Base-by-base conservation (phyloP, 2,888 invertebrate species). In the Chrysomela aeneicollis region DNA sequence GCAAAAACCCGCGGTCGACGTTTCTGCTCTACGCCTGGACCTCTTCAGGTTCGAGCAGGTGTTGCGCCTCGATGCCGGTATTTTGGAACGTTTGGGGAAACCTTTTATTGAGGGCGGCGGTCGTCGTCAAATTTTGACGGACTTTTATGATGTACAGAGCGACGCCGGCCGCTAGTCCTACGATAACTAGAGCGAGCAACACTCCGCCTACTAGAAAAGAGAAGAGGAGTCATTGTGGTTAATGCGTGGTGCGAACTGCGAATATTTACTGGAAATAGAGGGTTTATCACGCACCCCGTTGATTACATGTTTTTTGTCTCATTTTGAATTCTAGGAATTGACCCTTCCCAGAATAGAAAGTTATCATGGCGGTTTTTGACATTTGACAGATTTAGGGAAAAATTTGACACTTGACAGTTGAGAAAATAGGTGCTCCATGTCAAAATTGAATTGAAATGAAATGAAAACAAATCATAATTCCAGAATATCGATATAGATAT, bases 1-100 rank as follows among this genome's bases (percentile, higher is more conserved):
- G 26, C 26, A 6, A 26, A 26, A 26, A 26, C 26, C 26, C 26
- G 26, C 37, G 12, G 22, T 19, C 18, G 53, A 63, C 53, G 30
- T 18, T 47, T 18, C 37, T n/a, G 51, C 22, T 50, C 19, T 22
- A 47, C 37, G 35, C 70, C 75, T 79, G 59, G 80, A 4, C 78
- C 30, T 83, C 82, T 66, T 82, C 83, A 1, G 80, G 74, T 67
- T 83, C 82, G 54, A 83, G 70, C 58, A 83, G 73, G 71, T 82
- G 82, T 73, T 83, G 82, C 53, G 81, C 82, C 72, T 83, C 83
- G 60, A 82, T 76, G 61, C 66, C 51, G 63, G 74, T 76, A 59
- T 77, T 75, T 57, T 79, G 80, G 71, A 81, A 82, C 5, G 80
- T 80, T 76, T 82, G 81, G 17, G 81, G 81, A 70, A 82, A 82